Percentiles rank a stretch among this genome's conserved stretches.
Evolutionary conservation across 2,888 invertebrate genomes (phyloP).

Genomic region (Gisinianus flammeolus): DNA sequence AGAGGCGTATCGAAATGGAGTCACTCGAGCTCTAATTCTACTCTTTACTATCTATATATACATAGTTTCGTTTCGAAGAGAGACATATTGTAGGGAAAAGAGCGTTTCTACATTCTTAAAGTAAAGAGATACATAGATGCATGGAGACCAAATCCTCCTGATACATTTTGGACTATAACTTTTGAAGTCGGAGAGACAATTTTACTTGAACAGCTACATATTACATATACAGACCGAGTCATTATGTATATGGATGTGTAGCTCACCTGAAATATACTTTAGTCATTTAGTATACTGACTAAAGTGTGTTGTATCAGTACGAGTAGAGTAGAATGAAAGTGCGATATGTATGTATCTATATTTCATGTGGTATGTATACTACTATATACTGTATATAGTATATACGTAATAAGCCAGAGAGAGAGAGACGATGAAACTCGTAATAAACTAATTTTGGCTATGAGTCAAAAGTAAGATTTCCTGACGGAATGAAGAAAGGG

Average conservation of each 20-base stretch:
- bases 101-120: background rate
- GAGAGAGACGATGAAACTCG: constrained; percentile 23
- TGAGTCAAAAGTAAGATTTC: constrained; percentile 51
- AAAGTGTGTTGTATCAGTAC: no score
- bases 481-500: constrained; percentile 44
- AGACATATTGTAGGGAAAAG: background rate
- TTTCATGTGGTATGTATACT: no score
- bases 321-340: no score
- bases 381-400: background rate
- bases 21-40: constrained; percentile 12
- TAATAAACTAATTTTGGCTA: constrained; percentile 54
- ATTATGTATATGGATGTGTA: no score
- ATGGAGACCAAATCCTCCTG: no score
- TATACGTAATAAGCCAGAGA: background rate
- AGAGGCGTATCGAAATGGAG: constrained; percentile 34
- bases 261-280: no score
- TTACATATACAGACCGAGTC: no score
- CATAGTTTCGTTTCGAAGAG: constrained; percentile 2
- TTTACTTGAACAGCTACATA: no score
- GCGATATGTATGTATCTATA: no score
- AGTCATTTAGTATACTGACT: no score
- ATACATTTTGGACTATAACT: no score
- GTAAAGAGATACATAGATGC: background rate
- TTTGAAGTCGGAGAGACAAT: no score
- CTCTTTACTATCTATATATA: constrained; percentile 24